Base-by-base conservation (phyloP, 1,140 invertebrate species). In the Formica exsecta region DNA sequence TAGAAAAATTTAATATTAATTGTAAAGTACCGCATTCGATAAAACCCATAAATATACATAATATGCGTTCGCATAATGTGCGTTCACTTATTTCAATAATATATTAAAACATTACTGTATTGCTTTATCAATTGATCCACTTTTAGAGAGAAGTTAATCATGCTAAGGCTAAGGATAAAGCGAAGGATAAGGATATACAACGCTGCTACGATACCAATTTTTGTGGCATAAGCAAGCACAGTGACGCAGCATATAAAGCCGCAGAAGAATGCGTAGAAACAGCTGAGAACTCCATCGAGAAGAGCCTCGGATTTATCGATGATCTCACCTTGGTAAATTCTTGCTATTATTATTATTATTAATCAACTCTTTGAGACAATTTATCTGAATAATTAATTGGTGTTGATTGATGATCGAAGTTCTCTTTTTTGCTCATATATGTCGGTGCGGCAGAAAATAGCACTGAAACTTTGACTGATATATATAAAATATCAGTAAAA, bases 91-190 rank as follows among this genome's bases (percentile, higher is more conserved):
- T 36, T 29, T 11, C 13, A 51, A 32, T 36, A 64, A 64, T n/a
- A 32, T n/a, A 36, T 36, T 36, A 51, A 51, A 51, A 51, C 16
- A 3, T 62, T 61, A 36, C 25, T 36, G 11, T 51, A 16, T 16
- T 16, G 16, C 8, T 51, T 4, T 51, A n/a, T 61, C 6, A 2
- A 59, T 38, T 7, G 16, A 22, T 62, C 22, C 48, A 51, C 16
- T 32, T 22, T 36, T 57, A 88, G 87, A 19, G 54, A n/a, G 51
- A 61, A 7, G 44, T 68, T 6, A 29, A 87, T 8, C 41, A 70
- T 29, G 87, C 79, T 22, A 85, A 87, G 1, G 38, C 9, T 2
- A 4, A 71, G 19, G 66, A 66, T 11, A 89, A 79, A 1, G 38
- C 9, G 2, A 4, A 71, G 13, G 61, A 66, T 11, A 89, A 79